Evolutionary conservation across 2,113 vertebrate genomes (phyloP).

Genomic region (Cyphomyrus plagiostoma): DNA sequence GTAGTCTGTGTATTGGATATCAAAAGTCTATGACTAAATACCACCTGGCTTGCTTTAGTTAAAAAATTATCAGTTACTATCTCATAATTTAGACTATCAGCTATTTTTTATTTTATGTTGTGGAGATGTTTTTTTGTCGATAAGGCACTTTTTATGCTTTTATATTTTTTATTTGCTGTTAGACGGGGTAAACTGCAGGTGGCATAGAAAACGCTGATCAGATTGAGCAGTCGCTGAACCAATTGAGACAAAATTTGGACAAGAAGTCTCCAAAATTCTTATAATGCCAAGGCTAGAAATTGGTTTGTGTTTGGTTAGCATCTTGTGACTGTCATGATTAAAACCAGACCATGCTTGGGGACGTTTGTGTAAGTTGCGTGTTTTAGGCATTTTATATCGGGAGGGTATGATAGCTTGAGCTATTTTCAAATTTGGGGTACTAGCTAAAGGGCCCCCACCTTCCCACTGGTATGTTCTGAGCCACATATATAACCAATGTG

Average conservation of each 20-base stretch:
- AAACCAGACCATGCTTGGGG: background rate
- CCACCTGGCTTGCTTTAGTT: background rate
- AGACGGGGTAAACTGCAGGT: background rate
- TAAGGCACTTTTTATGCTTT: background rate
- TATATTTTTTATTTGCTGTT: background rate
- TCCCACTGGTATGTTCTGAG: background rate
- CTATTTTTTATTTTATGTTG: background rate
- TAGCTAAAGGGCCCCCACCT: background rate
- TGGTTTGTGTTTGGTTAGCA: too few relatives aligned
- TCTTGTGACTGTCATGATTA: background rate
- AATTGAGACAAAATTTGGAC: background rate
- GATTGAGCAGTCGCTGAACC: background rate
- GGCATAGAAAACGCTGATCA: background rate
- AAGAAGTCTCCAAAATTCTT: background rate
- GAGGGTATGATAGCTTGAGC: background rate
- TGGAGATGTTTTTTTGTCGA: background rate
- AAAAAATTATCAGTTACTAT: background rate
- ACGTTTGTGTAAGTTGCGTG: background rate
- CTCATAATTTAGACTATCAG: background rate
- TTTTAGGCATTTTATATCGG: background rate
- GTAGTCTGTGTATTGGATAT: background rate
- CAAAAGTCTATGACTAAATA: background rate
- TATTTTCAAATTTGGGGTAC: background rate
- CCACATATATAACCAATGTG: background rate
- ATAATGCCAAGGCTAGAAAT: background rate